These are phyloP conservation scores for Lonchura striata DNA, from an alignment of 2,113 vertebrate species.

Conservation along the genomic window DNA sequence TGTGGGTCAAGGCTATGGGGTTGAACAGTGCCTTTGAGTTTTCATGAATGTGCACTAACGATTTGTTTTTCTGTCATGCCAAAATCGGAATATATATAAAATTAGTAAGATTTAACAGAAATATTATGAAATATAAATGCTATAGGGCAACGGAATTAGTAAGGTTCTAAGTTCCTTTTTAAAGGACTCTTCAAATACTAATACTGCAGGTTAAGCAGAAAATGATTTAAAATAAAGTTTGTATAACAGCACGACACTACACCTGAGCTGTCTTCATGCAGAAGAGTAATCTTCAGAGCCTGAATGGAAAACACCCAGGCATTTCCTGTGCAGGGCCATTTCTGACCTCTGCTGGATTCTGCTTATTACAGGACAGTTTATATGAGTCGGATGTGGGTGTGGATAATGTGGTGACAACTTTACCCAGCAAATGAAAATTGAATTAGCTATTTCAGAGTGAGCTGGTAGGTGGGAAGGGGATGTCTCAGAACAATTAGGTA, in stretches of 20 bases:
- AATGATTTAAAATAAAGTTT: not conserved
- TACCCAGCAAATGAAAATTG: constrained; percentile 39
- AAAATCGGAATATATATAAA: not conserved
- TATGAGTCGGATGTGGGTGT: constrained; percentile 57
- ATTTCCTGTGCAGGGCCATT: constrained; percentile 49
- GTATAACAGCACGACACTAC: not conserved
- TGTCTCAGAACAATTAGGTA: constrained; percentile 35
- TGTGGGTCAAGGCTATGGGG: not conserved
- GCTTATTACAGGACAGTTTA: constrained; percentile 46
- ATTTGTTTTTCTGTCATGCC: not conserved
- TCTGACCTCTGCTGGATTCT: constrained; percentile 58
- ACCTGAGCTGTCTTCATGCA: not conserved
- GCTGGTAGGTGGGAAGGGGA: constrained; percentile 33
- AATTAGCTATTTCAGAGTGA: constrained; percentile 30
- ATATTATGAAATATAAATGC: not conserved
- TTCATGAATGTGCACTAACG: not conserved
- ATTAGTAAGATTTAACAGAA: not conserved
- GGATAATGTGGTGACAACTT: constrained; percentile 27
- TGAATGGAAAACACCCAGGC: constrained; percentile 21
- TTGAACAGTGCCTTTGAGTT: not conserved
- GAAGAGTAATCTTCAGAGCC: not conserved
- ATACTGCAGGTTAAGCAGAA: not conserved
- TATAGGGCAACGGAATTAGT: not conserved
- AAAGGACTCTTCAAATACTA: not conserved
- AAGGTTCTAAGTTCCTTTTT: not conserved